Conservation (phyloP, 2,888 invertebrate genomes). For the Ennomos fuscantarius region DNA sequence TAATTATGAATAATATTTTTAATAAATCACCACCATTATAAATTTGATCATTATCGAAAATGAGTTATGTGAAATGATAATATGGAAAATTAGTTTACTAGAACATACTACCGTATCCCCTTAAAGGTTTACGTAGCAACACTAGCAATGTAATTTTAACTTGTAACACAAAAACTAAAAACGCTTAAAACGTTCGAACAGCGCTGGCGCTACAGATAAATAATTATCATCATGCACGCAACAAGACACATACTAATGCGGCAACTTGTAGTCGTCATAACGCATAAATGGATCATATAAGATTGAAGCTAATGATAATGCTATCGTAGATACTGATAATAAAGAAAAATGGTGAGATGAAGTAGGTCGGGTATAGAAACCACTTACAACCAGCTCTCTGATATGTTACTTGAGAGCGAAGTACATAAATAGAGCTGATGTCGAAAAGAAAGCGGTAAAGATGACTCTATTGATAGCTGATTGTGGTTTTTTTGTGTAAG, state of each 20-base stretch:
- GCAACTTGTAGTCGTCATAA: slow-evolving; percentile 22
- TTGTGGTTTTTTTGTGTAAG: too few species aligned
- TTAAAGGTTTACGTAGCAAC: slow-evolving; percentile 7
- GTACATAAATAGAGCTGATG: slow-evolving; percentile 4
- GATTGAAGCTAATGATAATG: slow-evolving; percentile 29
- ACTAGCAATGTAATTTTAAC: slow-evolving; percentile 9
- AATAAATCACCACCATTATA: too few species aligned
- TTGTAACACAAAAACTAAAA: slow-evolving; percentile 21
- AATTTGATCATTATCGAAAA: too few species aligned
- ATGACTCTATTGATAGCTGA: not conserved
- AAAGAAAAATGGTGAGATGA: slow-evolving; percentile 29
- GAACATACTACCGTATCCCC: too few species aligned
- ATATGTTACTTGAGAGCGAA: slow-evolving; percentile 11
- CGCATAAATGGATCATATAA: slow-evolving; percentile 22
- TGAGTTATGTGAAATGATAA: too few species aligned
- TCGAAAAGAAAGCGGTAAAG: slow-evolving; percentile 3
- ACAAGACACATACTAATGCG: slow-evolving; percentile 17
- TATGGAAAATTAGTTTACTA: too few species aligned
- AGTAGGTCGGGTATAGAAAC: slow-evolving; percentile 23
- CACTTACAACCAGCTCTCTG: slow-evolving; percentile 11
- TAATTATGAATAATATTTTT: too few species aligned
- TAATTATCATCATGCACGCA: slow-evolving; percentile 25
- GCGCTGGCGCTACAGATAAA: slow-evolving; percentile 19
- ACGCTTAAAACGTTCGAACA: slow-evolving; percentile 12
- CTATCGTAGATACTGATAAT: slow-evolving; percentile 29